Conservation (phyloP, 2,888 invertebrate genomes). For the Morpho achilles region DNA sequence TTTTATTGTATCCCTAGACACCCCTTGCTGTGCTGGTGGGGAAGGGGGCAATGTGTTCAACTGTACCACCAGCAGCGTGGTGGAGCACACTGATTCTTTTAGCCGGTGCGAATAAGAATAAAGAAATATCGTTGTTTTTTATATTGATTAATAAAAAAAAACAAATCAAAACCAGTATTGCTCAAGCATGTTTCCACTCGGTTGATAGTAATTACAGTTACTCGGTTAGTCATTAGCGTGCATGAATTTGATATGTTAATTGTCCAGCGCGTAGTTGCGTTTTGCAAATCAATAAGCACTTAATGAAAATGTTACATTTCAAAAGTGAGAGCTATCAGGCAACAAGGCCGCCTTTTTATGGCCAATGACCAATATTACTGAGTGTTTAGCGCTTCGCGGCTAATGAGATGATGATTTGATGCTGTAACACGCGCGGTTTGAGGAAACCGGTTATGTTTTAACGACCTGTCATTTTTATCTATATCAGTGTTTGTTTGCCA, state of each 20-base stretch:
- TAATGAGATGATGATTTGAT: slow-evolving; percentile 53
- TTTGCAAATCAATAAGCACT: slow-evolving; percentile 15
- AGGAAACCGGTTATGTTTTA: slow-evolving; percentile 3
- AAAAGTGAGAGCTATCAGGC: slow-evolving; percentile 52
- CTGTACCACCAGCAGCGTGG: too few relatives aligned
- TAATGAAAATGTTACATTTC: slow-evolving; percentile 25
- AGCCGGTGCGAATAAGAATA: too few relatives aligned
- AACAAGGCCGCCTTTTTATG: slow-evolving; percentile 38
- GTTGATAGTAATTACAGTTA: slow-evolving; percentile 10
- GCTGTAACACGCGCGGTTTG: slow-evolving; percentile 13
- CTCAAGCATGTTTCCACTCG: slow-evolving; percentile 1
- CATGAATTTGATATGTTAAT: slow-evolving; percentile 16
- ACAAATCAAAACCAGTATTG: not conserved
- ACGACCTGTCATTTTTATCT: not conserved
- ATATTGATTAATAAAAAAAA: too few relatives aligned
- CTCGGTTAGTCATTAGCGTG: slow-evolving; percentile 9
- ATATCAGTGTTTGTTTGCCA: not conserved
- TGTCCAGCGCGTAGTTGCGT: slow-evolving; percentile 3
- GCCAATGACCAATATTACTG: slow-evolving; percentile 22
- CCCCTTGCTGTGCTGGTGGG: too few relatives aligned
- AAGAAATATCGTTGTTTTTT: too few relatives aligned
- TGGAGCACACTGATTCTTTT: too few relatives aligned
- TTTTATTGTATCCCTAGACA: too few relatives aligned
- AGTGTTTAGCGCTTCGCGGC: slow-evolving; percentile 41
- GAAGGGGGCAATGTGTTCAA: too few relatives aligned